phyloP scores from a whole-genome alignment of 2,888 invertebrate species.

The Lathronympha strigana region DNA sequence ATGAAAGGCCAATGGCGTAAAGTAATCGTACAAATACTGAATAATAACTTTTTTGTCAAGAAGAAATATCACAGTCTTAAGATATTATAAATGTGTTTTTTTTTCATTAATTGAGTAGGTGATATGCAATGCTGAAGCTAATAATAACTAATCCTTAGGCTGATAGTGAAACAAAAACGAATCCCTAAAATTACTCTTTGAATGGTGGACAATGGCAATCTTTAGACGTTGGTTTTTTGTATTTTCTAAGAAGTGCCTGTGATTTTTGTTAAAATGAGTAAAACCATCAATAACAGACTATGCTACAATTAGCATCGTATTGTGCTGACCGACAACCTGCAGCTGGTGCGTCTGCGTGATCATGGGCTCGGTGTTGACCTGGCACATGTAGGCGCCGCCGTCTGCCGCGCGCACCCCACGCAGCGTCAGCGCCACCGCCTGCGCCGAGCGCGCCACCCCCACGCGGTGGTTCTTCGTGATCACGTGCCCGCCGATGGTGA shows the following conservation, averaged over 20 bases:
- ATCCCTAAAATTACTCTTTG: too few species aligned
- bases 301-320: conserved; percentile 40
- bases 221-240: too few species aligned
- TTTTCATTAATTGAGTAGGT: too few species aligned
- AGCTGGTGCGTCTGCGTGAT: conserved; percentile 70
- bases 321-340: conserved; percentile 63
- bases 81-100: too few species aligned
- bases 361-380: conserved; percentile 87
- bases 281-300: neutral
- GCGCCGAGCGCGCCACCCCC: conserved; percentile 86
- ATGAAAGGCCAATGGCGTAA: conserved; percentile 18
- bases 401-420: conserved; percentile 90
- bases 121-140: too few species aligned
- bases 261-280: too few species aligned
- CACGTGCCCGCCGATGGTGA: conserved; percentile 93
- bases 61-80: neutral
- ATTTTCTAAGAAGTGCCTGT: too few species aligned
- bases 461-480: conserved; percentile 95
- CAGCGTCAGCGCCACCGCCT: conserved; percentile 91
- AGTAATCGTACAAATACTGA: conserved; percentile 6
- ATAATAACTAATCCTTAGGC: too few species aligned
- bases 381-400: conserved; percentile 92
- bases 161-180: too few species aligned
- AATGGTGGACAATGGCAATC: too few species aligned
- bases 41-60: conserved; percentile 11